A percentile compares a stretch with the other conserved stretches of the same genome.
phyloP scores from a whole-genome alignment of 2,113 vertebrate species.

The Paracanthobrama guichenoti region DNA sequence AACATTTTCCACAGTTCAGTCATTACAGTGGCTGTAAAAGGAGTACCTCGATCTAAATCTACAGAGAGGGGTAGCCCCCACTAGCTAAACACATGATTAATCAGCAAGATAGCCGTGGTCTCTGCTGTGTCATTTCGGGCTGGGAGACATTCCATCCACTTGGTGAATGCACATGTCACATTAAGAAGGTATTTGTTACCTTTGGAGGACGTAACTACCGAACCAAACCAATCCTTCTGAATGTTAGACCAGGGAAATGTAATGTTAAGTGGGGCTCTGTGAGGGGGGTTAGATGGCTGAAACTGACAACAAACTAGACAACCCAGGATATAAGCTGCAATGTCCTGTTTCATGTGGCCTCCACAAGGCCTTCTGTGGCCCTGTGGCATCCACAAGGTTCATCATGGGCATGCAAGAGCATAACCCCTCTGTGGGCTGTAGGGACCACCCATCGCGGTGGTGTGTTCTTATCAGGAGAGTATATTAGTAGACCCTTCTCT shows the following conservation, averaged over 20 bases:
- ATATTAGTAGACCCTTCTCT: no score
- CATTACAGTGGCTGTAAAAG: constrained; percentile 35
- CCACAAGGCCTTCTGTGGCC: no score
- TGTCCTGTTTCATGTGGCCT: no score
- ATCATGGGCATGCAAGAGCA: no score
- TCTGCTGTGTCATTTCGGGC: constrained; percentile 36
- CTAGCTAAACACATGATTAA: constrained; percentile 36
- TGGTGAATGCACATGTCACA: constrained; percentile 33
- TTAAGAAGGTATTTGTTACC: constrained; percentile 43
- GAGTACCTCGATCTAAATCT: constrained; percentile 33
- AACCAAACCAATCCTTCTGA: constrained; percentile 19
- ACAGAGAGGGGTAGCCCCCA: constrained; percentile 31
- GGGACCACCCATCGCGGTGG: no score
- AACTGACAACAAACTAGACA: no score
- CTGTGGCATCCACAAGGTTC: no score
- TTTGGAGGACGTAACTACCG: background rate
- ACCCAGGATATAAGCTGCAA: no score
- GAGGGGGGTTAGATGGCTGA: no score
- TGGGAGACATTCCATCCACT: constrained; percentile 43
- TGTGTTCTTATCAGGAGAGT: no score
- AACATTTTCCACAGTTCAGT: background rate
- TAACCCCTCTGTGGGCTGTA: no score
- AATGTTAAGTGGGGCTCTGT: background rate
- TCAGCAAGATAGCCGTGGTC: constrained; percentile 5
- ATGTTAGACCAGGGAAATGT: constrained; percentile 41